Base-by-base conservation (phyloP, 1,140 invertebrate genomes). In the Harlomillsia oculata region DNA sequence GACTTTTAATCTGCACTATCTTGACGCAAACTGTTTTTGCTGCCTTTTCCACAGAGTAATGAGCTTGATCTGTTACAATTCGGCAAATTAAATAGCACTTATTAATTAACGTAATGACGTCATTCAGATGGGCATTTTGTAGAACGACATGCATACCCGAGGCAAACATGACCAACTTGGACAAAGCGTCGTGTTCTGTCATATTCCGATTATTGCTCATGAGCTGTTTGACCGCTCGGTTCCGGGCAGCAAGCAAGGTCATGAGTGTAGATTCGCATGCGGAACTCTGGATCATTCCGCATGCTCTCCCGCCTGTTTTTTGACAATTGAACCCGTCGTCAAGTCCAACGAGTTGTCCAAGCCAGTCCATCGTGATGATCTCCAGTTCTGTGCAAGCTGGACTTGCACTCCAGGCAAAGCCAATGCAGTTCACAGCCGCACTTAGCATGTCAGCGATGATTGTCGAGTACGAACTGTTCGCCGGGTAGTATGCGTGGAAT, bases 401-500 rank as follows among this genome's bases (percentile, higher is more conserved):
- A 75, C 89, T 93, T 0, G 93, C 82, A 45, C 87, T 85, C 85
- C 87, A 90, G 28, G 83, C 80, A 69, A 90, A 91, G 60, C 88
- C 88, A 52, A 91, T 89, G 67, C 87, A 91, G 25, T 85, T 87
- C 61, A 98, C 92, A 13, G 88, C 90, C 44, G 87, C 89, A 64
- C 86, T 92, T 6, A 99, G 72, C 80, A 99, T 98, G 67, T 99
- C 59, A 18, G 87, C 93, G 20, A 93, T 83, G 64, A 89, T 82
- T 2, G 89, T 81, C 0, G 51, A 85, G 71, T 97, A 98, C 0
- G 91, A 96, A 72, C 93, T 92, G 8, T 84, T 92, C 0, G 94
- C 96, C 0, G 96, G 92, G 74, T 93, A 99, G 72, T 97, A 99
- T 2, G 95, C 94, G 71, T 96, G 90, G 74, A 99, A 99, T 68